phyloP scores from a whole-genome alignment of 2,797 vertebrate species.

The Crax fasciolata region DNA sequence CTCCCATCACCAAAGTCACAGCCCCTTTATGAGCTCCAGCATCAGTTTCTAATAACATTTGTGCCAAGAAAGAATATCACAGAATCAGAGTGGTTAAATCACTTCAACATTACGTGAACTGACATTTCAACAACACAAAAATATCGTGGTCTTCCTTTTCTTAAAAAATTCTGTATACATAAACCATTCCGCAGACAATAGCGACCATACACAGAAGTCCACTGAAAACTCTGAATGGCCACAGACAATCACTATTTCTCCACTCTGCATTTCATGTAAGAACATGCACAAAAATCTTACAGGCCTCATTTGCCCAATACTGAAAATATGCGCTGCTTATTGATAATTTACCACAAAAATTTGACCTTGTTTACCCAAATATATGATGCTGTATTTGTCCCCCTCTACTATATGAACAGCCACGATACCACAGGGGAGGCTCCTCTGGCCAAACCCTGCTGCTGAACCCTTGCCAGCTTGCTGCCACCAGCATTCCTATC shows the following conservation, averaged over 20 bases:
- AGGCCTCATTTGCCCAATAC: not conserved
- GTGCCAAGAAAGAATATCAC: not conserved
- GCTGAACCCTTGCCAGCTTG: too few relatives aligned
- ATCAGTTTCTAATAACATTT: not conserved
- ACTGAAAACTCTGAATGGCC: not conserved
- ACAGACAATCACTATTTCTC: not conserved
- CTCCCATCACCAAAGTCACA: not conserved
- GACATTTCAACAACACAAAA: not conserved
- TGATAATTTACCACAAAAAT: not conserved
- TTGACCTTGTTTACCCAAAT: not conserved
- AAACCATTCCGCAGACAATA: not conserved
- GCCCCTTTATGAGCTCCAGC: not conserved
- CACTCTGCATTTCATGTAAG: not conserved
- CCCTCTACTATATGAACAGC: too few relatives aligned
- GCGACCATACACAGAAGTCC: not conserved
- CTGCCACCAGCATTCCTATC: too few relatives aligned
- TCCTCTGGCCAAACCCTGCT: too few relatives aligned
- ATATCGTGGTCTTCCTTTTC: not conserved
- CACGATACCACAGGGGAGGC: too few relatives aligned
- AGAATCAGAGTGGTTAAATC: not conserved
- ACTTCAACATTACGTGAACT: not conserved
- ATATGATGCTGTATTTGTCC: too few relatives aligned
- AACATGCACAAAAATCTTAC: not conserved
- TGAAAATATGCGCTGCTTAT: constrained; percentile 2
- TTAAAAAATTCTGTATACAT: not conserved